These are phyloP conservation scores for Ephydatia muelleri DNA, from an alignment of 37 sponge, comb jelly and placozoan genomes.

Conservation along the genomic window DNA sequence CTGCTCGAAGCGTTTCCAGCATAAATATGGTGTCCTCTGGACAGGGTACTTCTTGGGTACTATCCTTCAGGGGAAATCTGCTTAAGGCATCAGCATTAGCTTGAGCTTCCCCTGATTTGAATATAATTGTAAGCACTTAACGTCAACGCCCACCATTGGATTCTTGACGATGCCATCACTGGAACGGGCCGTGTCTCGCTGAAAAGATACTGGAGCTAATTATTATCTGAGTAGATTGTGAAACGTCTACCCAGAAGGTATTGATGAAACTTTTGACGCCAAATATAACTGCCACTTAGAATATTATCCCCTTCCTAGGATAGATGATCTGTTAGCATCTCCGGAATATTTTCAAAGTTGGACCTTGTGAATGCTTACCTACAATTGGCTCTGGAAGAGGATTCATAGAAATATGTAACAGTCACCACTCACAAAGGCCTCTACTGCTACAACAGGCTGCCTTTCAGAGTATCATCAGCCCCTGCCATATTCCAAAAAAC, in stretches of 20 bases:
- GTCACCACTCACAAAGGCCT: too few species aligned
- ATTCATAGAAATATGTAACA: too few species aligned
- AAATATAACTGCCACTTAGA: too few species aligned
- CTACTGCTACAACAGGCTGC: too few species aligned
- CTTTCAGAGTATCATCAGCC: too few species aligned
- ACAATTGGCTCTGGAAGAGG: too few species aligned
- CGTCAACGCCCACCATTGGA: conserved; percentile 14
- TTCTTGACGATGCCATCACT: conserved; percentile 13
- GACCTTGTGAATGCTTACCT: too few species aligned
- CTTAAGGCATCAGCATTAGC: conserved; percentile 44
- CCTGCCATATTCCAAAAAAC: too few species aligned
- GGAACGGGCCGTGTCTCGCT: conserved; percentile 11
- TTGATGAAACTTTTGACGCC: background rate
- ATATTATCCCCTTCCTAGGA: too few species aligned
- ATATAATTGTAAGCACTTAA: conserved; percentile 12
- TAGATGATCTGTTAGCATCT: too few species aligned
- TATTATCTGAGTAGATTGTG: conserved; percentile 6
- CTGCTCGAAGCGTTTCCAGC: conserved; percentile 8
- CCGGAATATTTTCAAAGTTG: too few species aligned
- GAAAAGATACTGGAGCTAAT: conserved; percentile 3
- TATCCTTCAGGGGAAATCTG: conserved; percentile 10
- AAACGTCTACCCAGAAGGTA: conserved; percentile 20
- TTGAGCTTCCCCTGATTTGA: conserved; percentile 8
- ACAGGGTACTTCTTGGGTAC: background rate
- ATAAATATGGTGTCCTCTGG: conserved; percentile 25